Base-by-base conservation (phyloP, 2,113 vertebrate genomes). In the Corythornis vintsioides region DNA sequence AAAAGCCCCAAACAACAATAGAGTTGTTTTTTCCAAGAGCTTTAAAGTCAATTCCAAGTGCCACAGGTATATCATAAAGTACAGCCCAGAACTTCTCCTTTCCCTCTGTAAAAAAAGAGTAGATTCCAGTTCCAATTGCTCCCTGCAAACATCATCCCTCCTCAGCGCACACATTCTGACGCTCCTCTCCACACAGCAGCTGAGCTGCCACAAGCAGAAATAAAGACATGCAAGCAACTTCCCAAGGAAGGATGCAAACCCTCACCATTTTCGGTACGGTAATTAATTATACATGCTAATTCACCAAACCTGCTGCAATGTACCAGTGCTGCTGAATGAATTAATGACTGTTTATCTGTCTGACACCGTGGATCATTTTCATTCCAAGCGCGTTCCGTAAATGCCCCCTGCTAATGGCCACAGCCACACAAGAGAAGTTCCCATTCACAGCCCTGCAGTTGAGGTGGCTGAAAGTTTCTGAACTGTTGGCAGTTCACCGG, bases 381-480 rank as follows among this genome's bases (percentile, higher is more conserved):
- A 89, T 95, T 87, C 92, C 74, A 56, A 71, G 21, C 15, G 45
- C 26, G 50, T 76, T 75, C 66, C 16, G n/a, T 9, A 84, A 91
- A 83, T 66, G 71, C 29, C 50, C 61, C 76, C 53, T 43, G n/a
- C 56, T 83, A 80, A 92, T 52, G 67, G 88, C 63, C 78, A 81
- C 64, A 76, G 83, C 48, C 55, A 56, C 60, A 47, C 53, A 64
- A n/a, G 80, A 92, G 47, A 71, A 69, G 60, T 25, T 52, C 53
- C 43, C 82, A 72, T 65, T 61, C 45, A 86, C 66, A 83, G n/a
- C 80, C 48, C 22, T 60, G 66, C 40, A 87, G 66, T 11, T 94
- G 48, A 52, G 47, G 92, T 63, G 84, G 55, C 90, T 85, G 55
- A 57, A 97, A 97, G 97, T 97, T 97, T 94, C 91, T 56, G 79